These are phyloP conservation scores for Tonatia bakeri DNA, from an alignment of 2,113 vertebrate species.

Conservation along the genomic window DNA sequence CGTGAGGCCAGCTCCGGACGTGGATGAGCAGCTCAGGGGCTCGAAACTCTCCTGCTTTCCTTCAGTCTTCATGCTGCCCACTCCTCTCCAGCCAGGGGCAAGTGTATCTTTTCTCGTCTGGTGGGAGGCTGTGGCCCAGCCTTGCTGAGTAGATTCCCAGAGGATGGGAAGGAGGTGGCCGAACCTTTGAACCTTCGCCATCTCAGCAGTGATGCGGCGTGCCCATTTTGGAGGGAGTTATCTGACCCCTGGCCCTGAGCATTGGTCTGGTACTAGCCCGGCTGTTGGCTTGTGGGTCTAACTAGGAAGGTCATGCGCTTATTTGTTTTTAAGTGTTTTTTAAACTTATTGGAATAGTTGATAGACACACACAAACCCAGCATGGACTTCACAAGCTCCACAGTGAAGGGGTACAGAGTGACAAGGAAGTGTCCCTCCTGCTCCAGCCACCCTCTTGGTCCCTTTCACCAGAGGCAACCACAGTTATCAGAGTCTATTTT, in stretches of 20 bases:
- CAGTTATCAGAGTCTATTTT: conserved; percentile 47
- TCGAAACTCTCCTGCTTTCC: neutral
- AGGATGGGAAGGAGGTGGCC: neutral
- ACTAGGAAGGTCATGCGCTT: neutral
- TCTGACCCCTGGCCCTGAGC: neutral
- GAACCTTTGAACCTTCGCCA: neutral
- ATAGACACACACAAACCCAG: neutral
- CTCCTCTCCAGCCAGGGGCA: neutral
- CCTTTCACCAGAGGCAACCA: neutral
- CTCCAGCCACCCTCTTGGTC: no score
- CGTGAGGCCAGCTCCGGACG: neutral
- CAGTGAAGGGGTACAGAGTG: neutral
- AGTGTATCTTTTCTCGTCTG: neutral
- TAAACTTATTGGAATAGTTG: neutral
- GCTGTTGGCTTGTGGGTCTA: neutral
- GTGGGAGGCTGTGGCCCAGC: neutral
- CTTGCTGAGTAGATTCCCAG: neutral
- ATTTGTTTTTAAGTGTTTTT: neutral
- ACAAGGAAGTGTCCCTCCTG: neutral
- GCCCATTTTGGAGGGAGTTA: neutral
- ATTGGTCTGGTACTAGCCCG: neutral
- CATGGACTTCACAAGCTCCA: neutral
- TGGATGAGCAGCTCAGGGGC: neutral
- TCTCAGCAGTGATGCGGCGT: neutral
- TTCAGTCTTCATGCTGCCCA: neutral